Conservation (phyloP, 2,888 invertebrate species). For the Spodoptera exigua region DNA sequence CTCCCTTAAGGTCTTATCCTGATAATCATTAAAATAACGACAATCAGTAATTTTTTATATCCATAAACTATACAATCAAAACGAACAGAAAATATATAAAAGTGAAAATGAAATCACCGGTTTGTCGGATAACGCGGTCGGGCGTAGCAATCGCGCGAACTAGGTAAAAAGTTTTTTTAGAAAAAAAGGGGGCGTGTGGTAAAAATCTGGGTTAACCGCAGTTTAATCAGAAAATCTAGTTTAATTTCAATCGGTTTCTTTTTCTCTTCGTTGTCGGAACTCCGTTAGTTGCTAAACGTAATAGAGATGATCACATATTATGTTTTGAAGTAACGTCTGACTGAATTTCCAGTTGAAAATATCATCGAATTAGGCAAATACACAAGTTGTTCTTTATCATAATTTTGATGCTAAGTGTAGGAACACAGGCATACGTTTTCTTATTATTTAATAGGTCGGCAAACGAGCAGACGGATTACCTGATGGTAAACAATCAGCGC, state of each 20-base stretch:
- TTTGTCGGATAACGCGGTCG: too few relatives aligned
- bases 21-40: too few relatives aligned
- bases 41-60: too few relatives aligned
- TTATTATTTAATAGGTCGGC: too few relatives aligned
- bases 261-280: not conserved
- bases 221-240: conserved; percentile 9
- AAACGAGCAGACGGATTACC: too few relatives aligned
- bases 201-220: conserved; percentile 1
- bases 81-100: not conserved
- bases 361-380: too few relatives aligned
- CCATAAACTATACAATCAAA: not conserved
- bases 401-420: too few relatives aligned
- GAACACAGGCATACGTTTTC: too few relatives aligned
- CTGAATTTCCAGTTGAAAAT: not conserved
- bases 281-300: conserved; percentile 3
- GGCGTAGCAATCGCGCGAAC: not conserved
- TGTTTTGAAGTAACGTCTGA: too few relatives aligned
- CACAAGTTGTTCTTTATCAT: too few relatives aligned
- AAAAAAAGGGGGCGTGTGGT: not conserved
- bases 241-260: conserved; percentile 7
- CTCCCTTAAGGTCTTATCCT: too few relatives aligned
- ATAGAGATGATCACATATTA: not conserved
- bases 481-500: too few relatives aligned
- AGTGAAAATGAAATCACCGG: not conserved
- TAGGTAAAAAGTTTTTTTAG: conserved; percentile 1